phyloP scores from a whole-genome alignment of 1,140 invertebrate genomes.

The Drosophila gunungcola region DNA sequence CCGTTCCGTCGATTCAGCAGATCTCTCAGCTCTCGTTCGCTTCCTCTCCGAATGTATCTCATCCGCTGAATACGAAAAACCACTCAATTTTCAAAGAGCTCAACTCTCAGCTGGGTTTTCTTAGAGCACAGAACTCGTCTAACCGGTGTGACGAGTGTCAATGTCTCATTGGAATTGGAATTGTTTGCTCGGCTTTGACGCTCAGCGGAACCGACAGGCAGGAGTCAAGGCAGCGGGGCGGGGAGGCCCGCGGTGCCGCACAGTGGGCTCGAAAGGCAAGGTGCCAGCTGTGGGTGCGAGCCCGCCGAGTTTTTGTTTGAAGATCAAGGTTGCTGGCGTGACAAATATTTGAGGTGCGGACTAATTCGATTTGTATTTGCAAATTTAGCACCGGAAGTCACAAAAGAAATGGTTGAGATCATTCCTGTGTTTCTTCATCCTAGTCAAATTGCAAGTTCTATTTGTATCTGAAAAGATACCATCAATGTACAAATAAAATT shows the following conservation, averaged over 20 bases:
- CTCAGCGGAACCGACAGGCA: slow-evolving; percentile 73
- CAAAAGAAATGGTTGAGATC: neutral
- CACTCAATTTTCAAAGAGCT: slow-evolving; percentile 47
- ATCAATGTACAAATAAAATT: neutral
- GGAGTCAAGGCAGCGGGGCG: slow-evolving; percentile 5
- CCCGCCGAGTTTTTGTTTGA: slow-evolving; percentile 19
- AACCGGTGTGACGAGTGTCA: slow-evolving; percentile 82
- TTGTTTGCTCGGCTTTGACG: slow-evolving; percentile 72
- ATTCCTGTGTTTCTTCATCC: too few relatives aligned
- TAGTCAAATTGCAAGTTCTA: neutral
- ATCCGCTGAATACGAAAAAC: slow-evolving; percentile 62
- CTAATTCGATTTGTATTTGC: slow-evolving; percentile 31
- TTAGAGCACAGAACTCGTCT: slow-evolving; percentile 64
- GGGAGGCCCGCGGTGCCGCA: slow-evolving; percentile 40
- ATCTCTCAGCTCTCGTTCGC: slow-evolving; percentile 10
- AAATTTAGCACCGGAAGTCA: slow-evolving; percentile 20
- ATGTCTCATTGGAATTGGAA: slow-evolving; percentile 72
- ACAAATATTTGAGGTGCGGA: slow-evolving; percentile 15
- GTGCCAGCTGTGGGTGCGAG: slow-evolving; percentile 37
- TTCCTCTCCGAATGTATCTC: slow-evolving; percentile 2
- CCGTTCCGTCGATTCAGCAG: slow-evolving; percentile 42
- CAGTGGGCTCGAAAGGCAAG: slow-evolving; percentile 48
- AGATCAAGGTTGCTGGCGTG: slow-evolving; percentile 19
- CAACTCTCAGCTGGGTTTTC: slow-evolving; percentile 28
- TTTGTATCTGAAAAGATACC: too few relatives aligned